Evolutionary conservation across 2,888 invertebrate species (phyloP).

Genomic region (Agrotis exclamationis): DNA sequence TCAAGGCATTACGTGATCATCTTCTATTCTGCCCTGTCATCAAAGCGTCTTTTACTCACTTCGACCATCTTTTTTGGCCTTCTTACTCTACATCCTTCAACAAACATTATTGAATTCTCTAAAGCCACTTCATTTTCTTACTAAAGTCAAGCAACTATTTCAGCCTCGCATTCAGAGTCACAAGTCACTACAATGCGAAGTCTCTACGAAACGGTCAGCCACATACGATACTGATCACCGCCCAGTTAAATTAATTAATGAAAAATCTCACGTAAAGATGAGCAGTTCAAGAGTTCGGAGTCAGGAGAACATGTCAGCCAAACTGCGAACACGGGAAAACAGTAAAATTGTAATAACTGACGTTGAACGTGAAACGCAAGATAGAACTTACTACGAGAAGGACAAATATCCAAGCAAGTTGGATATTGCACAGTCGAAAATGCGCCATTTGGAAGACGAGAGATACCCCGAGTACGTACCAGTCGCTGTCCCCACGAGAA

Average conservation of each 20-base stretch:
- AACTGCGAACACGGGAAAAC: conserved; percentile 69
- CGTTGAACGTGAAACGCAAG: conserved; percentile 65
- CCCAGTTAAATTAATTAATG: conserved; percentile 72
- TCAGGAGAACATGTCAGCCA: conserved; percentile 73
- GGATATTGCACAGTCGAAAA: conserved; percentile 71
- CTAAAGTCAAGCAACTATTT: conserved; percentile 48
- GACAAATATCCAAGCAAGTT: conserved; percentile 77
- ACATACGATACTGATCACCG: conserved; percentile 72
- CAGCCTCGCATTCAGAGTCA: conserved; percentile 83
- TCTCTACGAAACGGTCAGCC: conserved; percentile 66
- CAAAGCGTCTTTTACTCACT: too few relatives aligned
- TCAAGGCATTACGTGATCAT: too few relatives aligned
- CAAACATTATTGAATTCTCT: too few relatives aligned
- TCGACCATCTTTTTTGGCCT: too few relatives aligned
- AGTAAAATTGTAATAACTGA: conserved; percentile 58
- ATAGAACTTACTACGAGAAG: conserved; percentile 73
- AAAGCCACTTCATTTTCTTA: not conserved
- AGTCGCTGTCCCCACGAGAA: conserved; percentile 71
- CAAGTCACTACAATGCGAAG: conserved; percentile 87
- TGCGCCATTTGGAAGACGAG: conserved; percentile 67
- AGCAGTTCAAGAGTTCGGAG: conserved; percentile 75
- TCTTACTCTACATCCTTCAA: too few relatives aligned
- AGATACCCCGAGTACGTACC: conserved; percentile 74
- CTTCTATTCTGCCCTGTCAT: too few relatives aligned
- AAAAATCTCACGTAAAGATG: conserved; percentile 72